These are phyloP conservation scores for Tetramorium alpestre DNA, from an alignment of 1,140 invertebrate species.

Conservation along the genomic window DNA sequence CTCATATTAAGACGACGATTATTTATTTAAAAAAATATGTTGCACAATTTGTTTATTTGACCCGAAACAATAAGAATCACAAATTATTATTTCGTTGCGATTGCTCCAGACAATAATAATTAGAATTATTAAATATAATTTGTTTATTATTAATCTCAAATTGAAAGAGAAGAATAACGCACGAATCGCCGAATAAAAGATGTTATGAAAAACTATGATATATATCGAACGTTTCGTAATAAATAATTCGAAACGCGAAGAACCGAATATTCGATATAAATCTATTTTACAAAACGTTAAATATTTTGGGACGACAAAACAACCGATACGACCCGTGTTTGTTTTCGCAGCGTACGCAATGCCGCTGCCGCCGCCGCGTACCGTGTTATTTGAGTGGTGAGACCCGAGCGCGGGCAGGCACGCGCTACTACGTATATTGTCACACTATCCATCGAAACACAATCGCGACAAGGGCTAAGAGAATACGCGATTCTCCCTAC, in stretches of 20 bases:
- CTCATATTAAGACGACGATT: background rate
- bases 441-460: background rate
- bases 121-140: background rate
- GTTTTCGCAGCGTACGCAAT: background rate
- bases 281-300: background rate
- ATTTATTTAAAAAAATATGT: background rate
- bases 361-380: background rate
- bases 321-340: background rate
- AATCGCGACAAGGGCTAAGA: background rate
- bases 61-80: background rate
- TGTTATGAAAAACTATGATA: background rate
- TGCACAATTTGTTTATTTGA: background rate
- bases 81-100: background rate
- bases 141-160: background rate
- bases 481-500: background rate
- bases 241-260: background rate
- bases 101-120: background rate
- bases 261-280: conserved; percentile 1
- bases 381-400: background rate
- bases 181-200: background rate
- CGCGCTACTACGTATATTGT: background rate
- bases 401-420: background rate
- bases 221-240: background rate
- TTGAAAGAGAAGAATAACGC: too few relatives aligned
- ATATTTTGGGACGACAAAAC: background rate